These are phyloP conservation scores for Channallabes apus DNA, from an alignment of 2,797 vertebrate genomes.

Conservation along the genomic window DNA sequence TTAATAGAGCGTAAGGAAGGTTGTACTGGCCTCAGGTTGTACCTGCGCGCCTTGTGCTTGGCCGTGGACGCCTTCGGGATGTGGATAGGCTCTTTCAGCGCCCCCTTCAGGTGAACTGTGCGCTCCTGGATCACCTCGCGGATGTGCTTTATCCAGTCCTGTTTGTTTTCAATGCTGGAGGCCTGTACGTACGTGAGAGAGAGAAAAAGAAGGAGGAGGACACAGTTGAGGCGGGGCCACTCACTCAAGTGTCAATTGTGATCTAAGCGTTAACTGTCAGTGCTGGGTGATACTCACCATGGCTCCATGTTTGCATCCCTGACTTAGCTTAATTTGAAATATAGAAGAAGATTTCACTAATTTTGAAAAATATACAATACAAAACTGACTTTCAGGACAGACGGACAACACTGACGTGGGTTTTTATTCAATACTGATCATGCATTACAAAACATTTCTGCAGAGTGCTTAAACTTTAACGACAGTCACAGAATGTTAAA, in stretches of 20 bases:
- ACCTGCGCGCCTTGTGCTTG: conserved; percentile 92
- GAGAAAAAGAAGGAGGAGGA: not conserved
- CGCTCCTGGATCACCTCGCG: conserved; percentile 98
- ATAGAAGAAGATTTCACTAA: conserved; percentile 81
- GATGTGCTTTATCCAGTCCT: conserved; percentile 99
- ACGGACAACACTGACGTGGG: conserved; percentile 65
- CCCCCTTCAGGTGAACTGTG: conserved; percentile 94
- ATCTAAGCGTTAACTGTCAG: conserved; percentile 66
- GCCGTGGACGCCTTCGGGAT: conserved; percentile 91
- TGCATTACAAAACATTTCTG: conserved; percentile 51
- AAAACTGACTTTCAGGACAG: conserved; percentile 63
- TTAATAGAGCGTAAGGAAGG: conserved; percentile 15
- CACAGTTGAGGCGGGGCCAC: conserved; percentile 4
- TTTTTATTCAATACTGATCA: conserved; percentile 44
- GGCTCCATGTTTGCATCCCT: conserved; percentile 85
- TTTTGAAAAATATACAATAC: conserved; percentile 63
- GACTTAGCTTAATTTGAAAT: conserved; percentile 85
- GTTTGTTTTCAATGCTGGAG: conserved; percentile 98
- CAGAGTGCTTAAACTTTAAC: not conserved
- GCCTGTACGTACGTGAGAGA: conserved; percentile 72
- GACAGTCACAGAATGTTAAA: conserved; percentile 18
- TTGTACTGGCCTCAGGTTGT: conserved; percentile 53
- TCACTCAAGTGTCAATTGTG: conserved; percentile 34
- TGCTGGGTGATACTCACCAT: conserved; percentile 80
- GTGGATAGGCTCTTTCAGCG: conserved; percentile 96